Conservation (phyloP, 2,113 vertebrate species). For the Erythrolamprus reginae region DNA sequence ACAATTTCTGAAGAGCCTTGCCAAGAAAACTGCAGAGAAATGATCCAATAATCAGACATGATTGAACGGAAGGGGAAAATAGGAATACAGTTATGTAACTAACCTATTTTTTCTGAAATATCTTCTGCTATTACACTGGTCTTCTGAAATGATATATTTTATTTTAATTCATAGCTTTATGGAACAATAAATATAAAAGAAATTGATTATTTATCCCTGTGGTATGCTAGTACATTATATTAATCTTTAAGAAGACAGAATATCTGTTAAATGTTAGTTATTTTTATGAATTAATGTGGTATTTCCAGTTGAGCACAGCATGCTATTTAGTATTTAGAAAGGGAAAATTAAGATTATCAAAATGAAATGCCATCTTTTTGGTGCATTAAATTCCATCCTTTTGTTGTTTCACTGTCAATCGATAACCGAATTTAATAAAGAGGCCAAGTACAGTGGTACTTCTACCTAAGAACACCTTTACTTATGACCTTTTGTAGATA, state of each 20-base stretch:
- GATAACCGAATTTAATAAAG: neutral
- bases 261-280: slow-evolving; percentile 28
- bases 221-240: slow-evolving; percentile 20
- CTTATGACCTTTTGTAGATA: too few species aligned
- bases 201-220: neutral
- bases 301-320: neutral
- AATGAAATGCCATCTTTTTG: neutral
- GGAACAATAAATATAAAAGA: slow-evolving; percentile 21
- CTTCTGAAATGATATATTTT: neutral
- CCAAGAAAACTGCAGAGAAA: too few species aligned
- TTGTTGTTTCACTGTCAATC: neutral
- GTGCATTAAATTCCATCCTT: neutral
- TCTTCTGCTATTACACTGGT: neutral
- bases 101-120: neutral
- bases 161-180: slow-evolving; percentile 23
- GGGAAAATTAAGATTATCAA: neutral
- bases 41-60: neutral
- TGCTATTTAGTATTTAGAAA: neutral
- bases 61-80: neutral
- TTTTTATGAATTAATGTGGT: neutral
- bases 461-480: too few species aligned
- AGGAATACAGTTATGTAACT: neutral
- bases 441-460: too few species aligned
- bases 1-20: neutral
- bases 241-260: slow-evolving; percentile 27